Percentiles rank a stretch among this genome's conserved stretches.
Evolutionary conservation across 1,140 invertebrate species (phyloP).

Genomic region (Brachionus calyciflorus): DNA sequence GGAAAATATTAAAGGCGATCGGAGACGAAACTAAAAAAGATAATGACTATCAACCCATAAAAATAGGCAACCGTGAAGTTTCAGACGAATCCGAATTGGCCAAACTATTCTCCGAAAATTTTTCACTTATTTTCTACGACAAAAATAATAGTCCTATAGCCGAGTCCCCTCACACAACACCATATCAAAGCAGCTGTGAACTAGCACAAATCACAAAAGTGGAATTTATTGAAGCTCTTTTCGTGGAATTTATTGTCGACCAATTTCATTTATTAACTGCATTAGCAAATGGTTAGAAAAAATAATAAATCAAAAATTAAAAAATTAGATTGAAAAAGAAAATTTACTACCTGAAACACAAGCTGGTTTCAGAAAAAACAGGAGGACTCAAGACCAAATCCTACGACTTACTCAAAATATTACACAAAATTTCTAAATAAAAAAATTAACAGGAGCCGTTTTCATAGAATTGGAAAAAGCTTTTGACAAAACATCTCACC

Average conservation of each 20-base stretch:
- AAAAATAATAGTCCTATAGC: too few relatives aligned
- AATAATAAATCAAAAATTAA: slow-evolving; percentile 33
- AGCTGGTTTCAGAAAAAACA: slow-evolving; percentile 52
- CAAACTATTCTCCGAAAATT: not conserved
- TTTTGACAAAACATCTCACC: slow-evolving; percentile 57
- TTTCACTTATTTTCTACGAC: not conserved
- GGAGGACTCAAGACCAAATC: slow-evolving; percentile 56
- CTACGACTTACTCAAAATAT: slow-evolving; percentile 54
- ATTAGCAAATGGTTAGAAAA: slow-evolving; percentile 45
- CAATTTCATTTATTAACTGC: slow-evolving; percentile 46
- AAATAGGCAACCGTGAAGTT: too few relatives aligned
- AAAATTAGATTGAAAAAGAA: slow-evolving; percentile 41
- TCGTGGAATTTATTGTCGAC: slow-evolving; percentile 14
- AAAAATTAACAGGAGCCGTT: not conserved
- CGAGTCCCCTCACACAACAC: not conserved
- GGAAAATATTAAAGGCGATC: too few relatives aligned
- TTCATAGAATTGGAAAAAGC: slow-evolving; percentile 47
- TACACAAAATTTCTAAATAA: not conserved
- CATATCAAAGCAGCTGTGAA: not conserved
- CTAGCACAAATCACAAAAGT: not conserved
- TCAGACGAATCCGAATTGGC: too few relatives aligned
- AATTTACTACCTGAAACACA: slow-evolving; percentile 18
- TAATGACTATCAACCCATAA: too few relatives aligned
- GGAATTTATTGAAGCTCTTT: too few relatives aligned
- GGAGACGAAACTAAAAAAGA: too few relatives aligned